phyloP scores from a whole-genome alignment of 2,113 vertebrate species.

The Athene cunicularia region DNA sequence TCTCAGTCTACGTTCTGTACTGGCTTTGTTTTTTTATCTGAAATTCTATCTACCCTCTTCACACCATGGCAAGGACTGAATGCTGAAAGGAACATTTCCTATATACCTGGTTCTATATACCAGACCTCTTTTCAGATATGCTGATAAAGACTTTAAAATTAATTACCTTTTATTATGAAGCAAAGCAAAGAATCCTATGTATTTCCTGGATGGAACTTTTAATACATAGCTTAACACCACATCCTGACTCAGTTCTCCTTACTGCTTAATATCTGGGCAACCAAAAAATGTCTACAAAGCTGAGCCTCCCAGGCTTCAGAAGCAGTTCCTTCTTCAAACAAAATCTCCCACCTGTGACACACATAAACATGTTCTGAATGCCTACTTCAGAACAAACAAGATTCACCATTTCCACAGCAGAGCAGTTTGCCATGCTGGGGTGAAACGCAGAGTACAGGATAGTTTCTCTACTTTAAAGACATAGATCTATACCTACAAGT shows the following conservation, averaged over 20 bases:
- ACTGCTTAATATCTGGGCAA: not conserved
- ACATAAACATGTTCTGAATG: not conserved
- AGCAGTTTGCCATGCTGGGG: not conserved
- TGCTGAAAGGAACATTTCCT: not conserved
- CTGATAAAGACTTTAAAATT: not conserved
- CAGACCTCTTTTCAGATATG: not conserved
- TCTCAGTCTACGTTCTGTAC: not conserved
- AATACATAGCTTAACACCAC: not conserved
- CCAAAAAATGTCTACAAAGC: not conserved
- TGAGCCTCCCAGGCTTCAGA: not conserved
- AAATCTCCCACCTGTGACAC: not conserved
- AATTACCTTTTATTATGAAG: not conserved
- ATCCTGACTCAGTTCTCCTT: not conserved
- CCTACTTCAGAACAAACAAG: not conserved
- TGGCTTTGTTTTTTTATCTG: not conserved
- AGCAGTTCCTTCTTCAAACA: not conserved
- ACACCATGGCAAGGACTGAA: rapidly evolving
- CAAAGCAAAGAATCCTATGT: not conserved
- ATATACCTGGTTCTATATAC: not conserved
- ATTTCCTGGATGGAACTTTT: not conserved
- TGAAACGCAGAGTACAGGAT: not conserved
- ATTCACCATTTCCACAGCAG: not conserved
- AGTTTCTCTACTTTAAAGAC: not conserved
- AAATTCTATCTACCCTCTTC: not conserved
- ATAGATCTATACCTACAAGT: not conserved